Evolutionary conservation across 1,140 invertebrate species (phyloP).

Genomic region (Trichoplusia ni): DNA sequence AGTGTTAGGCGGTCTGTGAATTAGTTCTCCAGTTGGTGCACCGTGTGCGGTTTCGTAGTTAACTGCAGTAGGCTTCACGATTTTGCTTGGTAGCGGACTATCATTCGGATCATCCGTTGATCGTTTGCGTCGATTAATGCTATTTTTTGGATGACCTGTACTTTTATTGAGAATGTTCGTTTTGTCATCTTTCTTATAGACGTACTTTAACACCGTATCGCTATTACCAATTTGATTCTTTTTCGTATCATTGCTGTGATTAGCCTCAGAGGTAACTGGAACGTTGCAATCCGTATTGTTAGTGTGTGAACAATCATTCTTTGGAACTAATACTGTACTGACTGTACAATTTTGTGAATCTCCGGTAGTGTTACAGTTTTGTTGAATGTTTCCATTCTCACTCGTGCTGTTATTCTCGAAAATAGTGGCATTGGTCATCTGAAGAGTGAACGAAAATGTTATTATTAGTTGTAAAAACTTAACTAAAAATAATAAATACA

Average conservation of each 20-base stretch:
- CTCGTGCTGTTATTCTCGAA: constrained; percentile 7
- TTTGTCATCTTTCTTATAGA: constrained; percentile 51
- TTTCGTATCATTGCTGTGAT: background rate
- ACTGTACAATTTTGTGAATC: constrained; percentile 3
- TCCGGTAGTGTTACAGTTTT: constrained; percentile 7
- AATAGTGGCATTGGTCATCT: constrained; percentile 22
- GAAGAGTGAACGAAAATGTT: background rate
- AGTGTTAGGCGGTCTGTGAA: constrained; percentile 37
- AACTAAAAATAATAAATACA: background rate
- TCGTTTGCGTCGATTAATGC: constrained; percentile 58
- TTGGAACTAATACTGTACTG: background rate
- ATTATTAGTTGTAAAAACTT: background rate
- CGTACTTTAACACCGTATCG: constrained; percentile 56
- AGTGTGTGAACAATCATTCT: background rate
- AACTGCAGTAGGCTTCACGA: constrained; percentile 40
- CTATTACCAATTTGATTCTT: constrained; percentile 28
- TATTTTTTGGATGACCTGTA: constrained; percentile 60
- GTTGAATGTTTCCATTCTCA: background rate
- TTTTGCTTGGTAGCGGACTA: constrained; percentile 17
- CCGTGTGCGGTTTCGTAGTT: constrained; percentile 56
- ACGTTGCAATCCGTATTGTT: background rate
- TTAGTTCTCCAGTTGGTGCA: constrained; percentile 37
- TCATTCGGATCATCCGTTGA: constrained; percentile 18
- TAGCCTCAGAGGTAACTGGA: no score
- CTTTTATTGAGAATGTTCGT: constrained; percentile 43